Percentiles rank a stretch among this genome's conserved stretches.
These are phyloP conservation scores for Osmerus eperlanus DNA, from an alignment of 2,113 vertebrate species.

Conservation along the genomic window DNA sequence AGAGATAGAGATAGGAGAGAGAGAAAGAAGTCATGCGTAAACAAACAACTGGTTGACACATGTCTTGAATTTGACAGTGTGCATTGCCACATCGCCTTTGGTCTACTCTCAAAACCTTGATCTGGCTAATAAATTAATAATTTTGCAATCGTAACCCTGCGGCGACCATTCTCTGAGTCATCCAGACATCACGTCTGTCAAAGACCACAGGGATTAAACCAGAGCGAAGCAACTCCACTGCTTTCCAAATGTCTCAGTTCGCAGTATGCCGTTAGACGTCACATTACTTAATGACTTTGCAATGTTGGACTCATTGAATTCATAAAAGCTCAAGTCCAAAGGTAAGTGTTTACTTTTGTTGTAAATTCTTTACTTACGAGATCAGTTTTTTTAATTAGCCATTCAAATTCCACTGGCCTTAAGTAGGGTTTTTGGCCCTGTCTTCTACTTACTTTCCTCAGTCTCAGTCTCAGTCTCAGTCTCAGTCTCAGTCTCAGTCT, in stretches of 20 bases:
- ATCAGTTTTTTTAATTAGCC: conserved; percentile 55
- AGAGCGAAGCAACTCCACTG: conserved; percentile 16
- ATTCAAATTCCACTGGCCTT: conserved; percentile 33
- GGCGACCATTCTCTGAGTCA: conserved; percentile 41
- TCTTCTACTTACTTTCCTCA: background rate
- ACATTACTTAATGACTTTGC: conserved; percentile 23
- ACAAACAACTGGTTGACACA: conserved; percentile 67
- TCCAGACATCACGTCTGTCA: conserved; percentile 15
- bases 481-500: conserved; percentile 6
- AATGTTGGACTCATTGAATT: conserved; percentile 28
- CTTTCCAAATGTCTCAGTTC: conserved; percentile 27
- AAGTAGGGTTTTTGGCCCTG: conserved; percentile 36
- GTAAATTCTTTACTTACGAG: conserved; percentile 27
- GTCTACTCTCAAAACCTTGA: conserved; percentile 51
- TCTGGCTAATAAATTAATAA: conserved; percentile 48
- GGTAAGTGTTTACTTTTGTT: conserved; percentile 28
- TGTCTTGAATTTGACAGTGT: conserved; percentile 34
- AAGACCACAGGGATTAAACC: conserved; percentile 43
- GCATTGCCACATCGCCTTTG: conserved; percentile 39
- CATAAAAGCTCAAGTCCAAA: conserved; percentile 39
- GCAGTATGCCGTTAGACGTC: conserved; percentile 4
- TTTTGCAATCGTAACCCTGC: conserved; percentile 37
- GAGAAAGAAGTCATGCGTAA: conserved; percentile 40
- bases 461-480: too few relatives aligned
- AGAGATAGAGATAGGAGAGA: background rate